Conservation (phyloP, 2,888 invertebrate species). For the Fragum fragum region DNA sequence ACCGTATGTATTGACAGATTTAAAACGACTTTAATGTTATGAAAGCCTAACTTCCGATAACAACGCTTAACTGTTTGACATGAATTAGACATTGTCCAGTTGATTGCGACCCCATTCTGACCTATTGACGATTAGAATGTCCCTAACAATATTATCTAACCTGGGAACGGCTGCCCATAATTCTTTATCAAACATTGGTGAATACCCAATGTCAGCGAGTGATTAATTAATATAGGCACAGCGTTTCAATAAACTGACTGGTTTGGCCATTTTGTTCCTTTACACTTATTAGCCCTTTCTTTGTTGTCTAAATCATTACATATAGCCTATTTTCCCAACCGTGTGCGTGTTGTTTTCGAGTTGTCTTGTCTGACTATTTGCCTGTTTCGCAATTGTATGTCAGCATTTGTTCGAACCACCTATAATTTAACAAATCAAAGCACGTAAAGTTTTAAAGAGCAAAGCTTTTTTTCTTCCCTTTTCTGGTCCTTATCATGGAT, state of each 20-base stretch:
- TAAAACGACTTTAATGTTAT: neutral
- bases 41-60: conserved; percentile 3
- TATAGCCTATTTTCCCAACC: too few relatives aligned
- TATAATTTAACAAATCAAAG: too few relatives aligned
- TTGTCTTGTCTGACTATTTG: too few relatives aligned
- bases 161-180: neutral
- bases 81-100: neutral
- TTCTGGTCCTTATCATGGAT: too few relatives aligned
- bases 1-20: neutral
- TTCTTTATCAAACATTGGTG: neutral
- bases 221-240: neutral
- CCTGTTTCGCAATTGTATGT: too few relatives aligned
- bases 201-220: neutral
- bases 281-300: too few relatives aligned
- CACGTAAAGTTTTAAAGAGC: too few relatives aligned
- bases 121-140: neutral
- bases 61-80: neutral
- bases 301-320: too few relatives aligned
- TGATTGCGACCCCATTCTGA: neutral
- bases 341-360: too few relatives aligned
- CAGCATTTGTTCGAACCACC: too few relatives aligned
- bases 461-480: too few relatives aligned
- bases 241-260: neutral
- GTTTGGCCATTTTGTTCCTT: neutral
- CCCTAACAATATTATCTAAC: neutral